Evolutionary conservation across 2,888 invertebrate genomes (phyloP).

Genomic region (Polylopha cassiicola): DNA sequence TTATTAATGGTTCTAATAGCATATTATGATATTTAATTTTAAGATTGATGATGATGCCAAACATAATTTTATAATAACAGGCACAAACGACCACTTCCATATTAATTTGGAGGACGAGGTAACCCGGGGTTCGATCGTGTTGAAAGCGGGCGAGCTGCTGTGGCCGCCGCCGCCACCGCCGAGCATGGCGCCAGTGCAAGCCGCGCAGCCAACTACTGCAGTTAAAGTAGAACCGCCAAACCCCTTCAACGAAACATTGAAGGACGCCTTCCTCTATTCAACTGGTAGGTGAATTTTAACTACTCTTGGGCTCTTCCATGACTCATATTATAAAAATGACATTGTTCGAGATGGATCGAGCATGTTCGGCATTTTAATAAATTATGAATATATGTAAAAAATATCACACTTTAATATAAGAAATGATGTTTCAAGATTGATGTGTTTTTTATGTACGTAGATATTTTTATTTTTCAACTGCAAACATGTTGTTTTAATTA

Average conservation of each 20-base stretch:
- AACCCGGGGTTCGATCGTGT: constrained; percentile 87
- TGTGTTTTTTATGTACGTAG: constrained; percentile 1
- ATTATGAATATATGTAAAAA: too few relatives aligned
- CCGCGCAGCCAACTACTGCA: constrained; percentile 55
- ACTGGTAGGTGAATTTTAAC: constrained; percentile 68
- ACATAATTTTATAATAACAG: constrained; percentile 50
- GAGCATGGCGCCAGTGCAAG: constrained; percentile 66
- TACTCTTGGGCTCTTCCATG: too few relatives aligned
- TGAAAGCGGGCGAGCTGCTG: constrained; percentile 83
- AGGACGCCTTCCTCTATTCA: constrained; percentile 81
- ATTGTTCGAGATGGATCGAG: too few relatives aligned
- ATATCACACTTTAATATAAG: too few relatives aligned
- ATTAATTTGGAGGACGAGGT: constrained; percentile 92
- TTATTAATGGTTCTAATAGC: too few relatives aligned
- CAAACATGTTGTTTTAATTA: constrained; percentile 18
- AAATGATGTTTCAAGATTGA: too few relatives aligned
- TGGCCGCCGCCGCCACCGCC: constrained; percentile 88
- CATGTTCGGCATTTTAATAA: too few relatives aligned
- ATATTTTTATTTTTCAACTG: neutral
- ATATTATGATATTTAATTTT: too few relatives aligned
- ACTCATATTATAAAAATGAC: too few relatives aligned
- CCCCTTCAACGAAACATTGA: constrained; percentile 83
- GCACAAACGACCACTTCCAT: constrained; percentile 86
- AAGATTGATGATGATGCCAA: too few relatives aligned
- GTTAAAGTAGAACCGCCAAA: constrained; percentile 70